Conservation (phyloP, 2,888 invertebrate genomes). For the Homarus gammarus region DNA sequence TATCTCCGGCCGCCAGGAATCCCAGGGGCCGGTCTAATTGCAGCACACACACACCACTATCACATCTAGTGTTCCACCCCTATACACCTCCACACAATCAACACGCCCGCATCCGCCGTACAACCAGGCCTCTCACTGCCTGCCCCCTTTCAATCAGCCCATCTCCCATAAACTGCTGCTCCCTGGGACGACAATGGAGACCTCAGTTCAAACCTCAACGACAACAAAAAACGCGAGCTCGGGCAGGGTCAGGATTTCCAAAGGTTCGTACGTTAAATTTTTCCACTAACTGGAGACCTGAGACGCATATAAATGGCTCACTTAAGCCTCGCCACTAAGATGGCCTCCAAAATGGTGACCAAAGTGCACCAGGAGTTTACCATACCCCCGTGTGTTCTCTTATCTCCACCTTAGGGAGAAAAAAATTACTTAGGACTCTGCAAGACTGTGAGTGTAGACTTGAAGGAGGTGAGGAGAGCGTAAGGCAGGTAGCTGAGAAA, state of each 20-base stretch:
- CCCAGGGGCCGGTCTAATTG: conserved; percentile 37
- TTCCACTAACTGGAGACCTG: no score
- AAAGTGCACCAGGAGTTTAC: no score
- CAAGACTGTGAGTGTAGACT: no score
- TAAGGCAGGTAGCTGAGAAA: background rate
- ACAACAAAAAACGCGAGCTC: no score
- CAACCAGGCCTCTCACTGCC: background rate
- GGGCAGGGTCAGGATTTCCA: no score
- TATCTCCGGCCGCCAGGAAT: conserved; percentile 37
- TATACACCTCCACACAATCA: conserved; percentile 19
- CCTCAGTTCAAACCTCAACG: background rate
- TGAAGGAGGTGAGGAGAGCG: background rate
- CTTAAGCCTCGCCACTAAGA: no score
- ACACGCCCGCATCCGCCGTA: conserved; percentile 19
- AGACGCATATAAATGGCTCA: no score
- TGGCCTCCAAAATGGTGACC: no score
- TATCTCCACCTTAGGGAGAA: no score
- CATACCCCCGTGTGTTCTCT: no score
- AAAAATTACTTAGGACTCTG: no score
- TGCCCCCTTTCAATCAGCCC: background rate
- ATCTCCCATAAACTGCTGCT: background rate
- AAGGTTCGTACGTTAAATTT: no score
- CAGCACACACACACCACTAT: conserved; percentile 23
- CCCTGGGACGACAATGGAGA: background rate
- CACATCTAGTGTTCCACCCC: conserved; percentile 27